These are phyloP conservation scores for Cheilosia grossa DNA, from an alignment of 2,888 invertebrate species.

Conservation along the genomic window DNA sequence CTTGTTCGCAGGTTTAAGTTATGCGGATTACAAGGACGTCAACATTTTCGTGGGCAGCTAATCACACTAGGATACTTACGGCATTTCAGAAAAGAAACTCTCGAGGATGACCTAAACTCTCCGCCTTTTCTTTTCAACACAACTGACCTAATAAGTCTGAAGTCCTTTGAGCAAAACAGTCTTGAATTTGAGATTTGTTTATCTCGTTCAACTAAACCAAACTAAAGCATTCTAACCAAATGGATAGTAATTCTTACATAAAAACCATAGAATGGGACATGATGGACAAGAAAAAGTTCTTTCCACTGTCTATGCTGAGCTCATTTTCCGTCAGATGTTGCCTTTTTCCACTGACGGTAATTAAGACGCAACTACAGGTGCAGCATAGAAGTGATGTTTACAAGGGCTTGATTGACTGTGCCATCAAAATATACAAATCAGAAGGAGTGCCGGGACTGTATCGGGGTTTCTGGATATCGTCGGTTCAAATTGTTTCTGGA, in stretches of 20 bases:
- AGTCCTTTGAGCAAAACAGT: constrained; percentile 20
- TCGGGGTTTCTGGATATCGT: constrained; percentile 97
- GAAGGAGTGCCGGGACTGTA: constrained; percentile 96
- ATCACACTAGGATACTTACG: constrained; percentile 35
- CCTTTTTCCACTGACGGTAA: constrained; percentile 95
- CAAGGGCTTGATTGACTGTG: constrained; percentile 94
- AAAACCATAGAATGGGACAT: constrained; percentile 98
- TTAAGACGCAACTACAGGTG: constrained; percentile 95
- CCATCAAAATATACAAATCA: constrained; percentile 91
- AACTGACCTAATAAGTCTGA: constrained; percentile 48
- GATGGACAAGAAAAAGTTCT: constrained; percentile 98
- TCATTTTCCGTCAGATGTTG: constrained; percentile 86
- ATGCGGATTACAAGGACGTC: constrained; percentile 54
- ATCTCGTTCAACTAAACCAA: background rate
- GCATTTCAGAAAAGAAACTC: constrained; percentile 20
- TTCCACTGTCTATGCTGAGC: constrained; percentile 95
- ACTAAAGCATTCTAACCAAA: constrained; percentile 46
- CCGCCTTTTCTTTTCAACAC: background rate
- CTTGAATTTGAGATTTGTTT: constrained; percentile 14
- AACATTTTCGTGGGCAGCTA: constrained; percentile 26
- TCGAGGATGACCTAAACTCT: constrained; percentile 66
- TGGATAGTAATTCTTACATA: constrained; percentile 84
- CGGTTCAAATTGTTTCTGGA: constrained; percentile 92
- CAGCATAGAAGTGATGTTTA: constrained; percentile 93
- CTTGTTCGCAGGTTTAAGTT: constrained; percentile 57